Evolutionary conservation across 2,113 vertebrate genomes (phyloP).

Genomic region (Amblyornis subalaris): DNA sequence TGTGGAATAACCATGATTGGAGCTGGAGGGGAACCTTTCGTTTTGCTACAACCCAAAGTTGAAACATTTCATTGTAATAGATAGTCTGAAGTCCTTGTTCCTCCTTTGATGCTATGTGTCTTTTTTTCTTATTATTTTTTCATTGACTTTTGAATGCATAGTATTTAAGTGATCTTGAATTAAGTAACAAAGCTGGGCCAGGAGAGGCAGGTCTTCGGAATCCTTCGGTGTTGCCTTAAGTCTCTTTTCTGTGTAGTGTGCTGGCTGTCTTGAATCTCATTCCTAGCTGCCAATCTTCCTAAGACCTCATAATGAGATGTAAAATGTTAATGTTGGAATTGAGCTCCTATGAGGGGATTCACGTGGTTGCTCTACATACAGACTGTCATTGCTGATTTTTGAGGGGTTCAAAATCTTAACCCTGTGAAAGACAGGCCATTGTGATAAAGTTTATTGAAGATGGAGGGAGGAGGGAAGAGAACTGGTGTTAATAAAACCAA

Average conservation of each 20-base stretch:
- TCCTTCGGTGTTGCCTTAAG: background rate
- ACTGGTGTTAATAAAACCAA: conserved; percentile 49
- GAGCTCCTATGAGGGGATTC: background rate
- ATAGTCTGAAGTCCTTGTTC: background rate
- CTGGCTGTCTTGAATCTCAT: background rate
- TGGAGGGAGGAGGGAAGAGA: conserved; percentile 37
- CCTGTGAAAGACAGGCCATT: background rate
- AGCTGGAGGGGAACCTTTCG: background rate
- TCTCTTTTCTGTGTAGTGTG: background rate
- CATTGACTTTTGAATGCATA: background rate
- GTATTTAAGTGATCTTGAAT: background rate
- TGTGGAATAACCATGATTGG: too few relatives aligned
- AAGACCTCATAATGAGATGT: background rate
- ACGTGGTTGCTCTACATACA: background rate
- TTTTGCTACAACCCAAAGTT: background rate
- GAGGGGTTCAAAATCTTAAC: background rate
- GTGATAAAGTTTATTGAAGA: background rate
- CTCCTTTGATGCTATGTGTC: background rate
- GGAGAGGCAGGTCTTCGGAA: background rate
- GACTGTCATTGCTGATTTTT: background rate
- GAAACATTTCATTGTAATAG: background rate
- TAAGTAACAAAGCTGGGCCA: background rate
- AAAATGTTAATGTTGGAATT: background rate
- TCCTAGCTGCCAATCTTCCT: background rate
- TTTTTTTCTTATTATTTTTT: background rate